phyloP scores from a whole-genome alignment of 2,113 vertebrate species.

The Eretmochelys imbricata region DNA sequence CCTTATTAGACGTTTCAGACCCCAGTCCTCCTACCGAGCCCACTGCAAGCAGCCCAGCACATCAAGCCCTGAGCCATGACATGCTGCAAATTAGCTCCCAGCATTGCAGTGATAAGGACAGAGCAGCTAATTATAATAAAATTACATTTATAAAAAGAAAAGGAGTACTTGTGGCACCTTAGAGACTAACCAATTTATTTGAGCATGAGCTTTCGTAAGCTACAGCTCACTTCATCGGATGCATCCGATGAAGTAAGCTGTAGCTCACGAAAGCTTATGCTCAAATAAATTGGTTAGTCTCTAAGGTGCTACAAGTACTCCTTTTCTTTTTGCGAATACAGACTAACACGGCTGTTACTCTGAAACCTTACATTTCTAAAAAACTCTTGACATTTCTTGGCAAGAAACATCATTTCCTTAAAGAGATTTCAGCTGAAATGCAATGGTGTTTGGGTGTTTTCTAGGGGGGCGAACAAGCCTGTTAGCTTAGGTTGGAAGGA shows the following conservation, averaged over 20 bases:
- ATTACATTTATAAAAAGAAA: not conserved
- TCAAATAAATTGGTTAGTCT: too few species aligned
- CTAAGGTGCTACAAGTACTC: too few species aligned
- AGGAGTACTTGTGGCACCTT: too few species aligned
- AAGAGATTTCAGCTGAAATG: not conserved
- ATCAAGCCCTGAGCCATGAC: not conserved
- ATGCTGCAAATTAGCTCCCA: rapidly evolving
- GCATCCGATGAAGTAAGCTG: too few species aligned
- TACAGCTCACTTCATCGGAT: too few species aligned
- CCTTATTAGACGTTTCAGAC: not conserved
- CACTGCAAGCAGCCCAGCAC: not conserved
- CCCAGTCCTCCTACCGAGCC: not conserved
- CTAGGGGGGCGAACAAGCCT: slow-evolving; percentile 43
- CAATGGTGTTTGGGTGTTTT: not conserved
- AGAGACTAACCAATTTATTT: too few species aligned
- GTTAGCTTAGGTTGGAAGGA: slow-evolving; percentile 24
- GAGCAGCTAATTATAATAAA: not conserved
- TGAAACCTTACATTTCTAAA: not conserved
- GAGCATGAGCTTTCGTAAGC: too few species aligned
- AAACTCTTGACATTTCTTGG: slow-evolving; percentile 55
- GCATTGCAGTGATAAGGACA: rapidly evolving
- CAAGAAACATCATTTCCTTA: slow-evolving; percentile 47
- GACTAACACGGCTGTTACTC: too few species aligned
- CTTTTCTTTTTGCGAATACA: too few species aligned
- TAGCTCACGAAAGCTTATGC: too few species aligned